Conservation (phyloP, 2,113 vertebrate species). For the Cepphus grylle region DNA sequence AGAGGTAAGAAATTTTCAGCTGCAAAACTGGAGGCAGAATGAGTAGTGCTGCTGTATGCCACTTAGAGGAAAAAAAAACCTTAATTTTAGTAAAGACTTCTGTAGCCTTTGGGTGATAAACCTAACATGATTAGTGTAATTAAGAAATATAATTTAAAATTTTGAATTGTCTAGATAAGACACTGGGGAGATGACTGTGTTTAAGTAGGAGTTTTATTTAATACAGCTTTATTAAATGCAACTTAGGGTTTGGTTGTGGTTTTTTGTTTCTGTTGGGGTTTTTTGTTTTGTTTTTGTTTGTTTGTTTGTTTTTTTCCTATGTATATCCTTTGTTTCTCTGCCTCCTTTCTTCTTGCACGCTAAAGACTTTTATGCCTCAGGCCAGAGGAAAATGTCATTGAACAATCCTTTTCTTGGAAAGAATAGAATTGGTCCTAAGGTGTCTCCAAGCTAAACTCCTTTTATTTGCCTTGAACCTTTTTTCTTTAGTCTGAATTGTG, state of each 20-base stretch:
- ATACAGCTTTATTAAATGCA: background rate
- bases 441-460: background rate
- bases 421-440: background rate
- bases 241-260: background rate
- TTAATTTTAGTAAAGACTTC: background rate
- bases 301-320: background rate
- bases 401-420: background rate
- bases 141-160: background rate
- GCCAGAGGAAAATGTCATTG: background rate
- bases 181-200: background rate
- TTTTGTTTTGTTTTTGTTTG: too few relatives aligned
- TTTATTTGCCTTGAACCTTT: background rate
- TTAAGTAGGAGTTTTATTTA: background rate
- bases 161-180: background rate
- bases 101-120: background rate
- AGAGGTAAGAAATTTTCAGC: slow-evolving; percentile 78
- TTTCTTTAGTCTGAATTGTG: background rate
- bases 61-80: background rate
- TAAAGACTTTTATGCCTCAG: background rate
- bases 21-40: background rate
- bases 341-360: background rate
- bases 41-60: background rate
- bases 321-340: background rate
- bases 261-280: background rate
- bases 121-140: background rate